Conservation (phyloP, 2,113 vertebrate genomes). For the Tylochromis polylepis region DNA sequence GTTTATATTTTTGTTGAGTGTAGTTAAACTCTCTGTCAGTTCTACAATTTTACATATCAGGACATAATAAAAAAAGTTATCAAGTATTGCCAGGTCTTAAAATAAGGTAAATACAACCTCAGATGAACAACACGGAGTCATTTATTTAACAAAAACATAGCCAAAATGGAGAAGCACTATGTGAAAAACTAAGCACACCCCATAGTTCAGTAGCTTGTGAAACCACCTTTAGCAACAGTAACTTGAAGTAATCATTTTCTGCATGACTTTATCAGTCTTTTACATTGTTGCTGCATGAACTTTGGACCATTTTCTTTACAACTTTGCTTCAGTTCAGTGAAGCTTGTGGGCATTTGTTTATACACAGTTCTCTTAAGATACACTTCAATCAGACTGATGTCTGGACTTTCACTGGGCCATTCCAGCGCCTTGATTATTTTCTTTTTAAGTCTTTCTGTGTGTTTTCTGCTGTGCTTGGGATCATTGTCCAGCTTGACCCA, state of each 20-base stretch:
- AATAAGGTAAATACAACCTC: background rate
- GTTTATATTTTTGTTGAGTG: no score
- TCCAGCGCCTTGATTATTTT: background rate
- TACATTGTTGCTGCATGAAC: background rate
- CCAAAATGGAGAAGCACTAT: no score
- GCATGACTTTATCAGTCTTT: background rate
- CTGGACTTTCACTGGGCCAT: background rate
- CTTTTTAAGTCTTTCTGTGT: background rate
- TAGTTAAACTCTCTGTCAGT: background rate
- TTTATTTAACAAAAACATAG: no score
- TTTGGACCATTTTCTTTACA: background rate
- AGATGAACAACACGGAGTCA: no score
- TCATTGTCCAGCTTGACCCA: background rate
- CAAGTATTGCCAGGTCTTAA: background rate
- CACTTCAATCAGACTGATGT: background rate
- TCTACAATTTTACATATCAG: background rate
- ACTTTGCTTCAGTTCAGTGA: background rate
- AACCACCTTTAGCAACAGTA: background rate
- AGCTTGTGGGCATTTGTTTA: background rate
- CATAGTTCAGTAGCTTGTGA: no score
- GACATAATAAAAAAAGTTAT: background rate
- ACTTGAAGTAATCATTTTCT: background rate
- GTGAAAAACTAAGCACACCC: no score
- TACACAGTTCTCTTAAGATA: background rate
- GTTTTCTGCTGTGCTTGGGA: background rate